phyloP scores from a whole-genome alignment of 2,888 invertebrate genomes.

The Noctua pronuba region DNA sequence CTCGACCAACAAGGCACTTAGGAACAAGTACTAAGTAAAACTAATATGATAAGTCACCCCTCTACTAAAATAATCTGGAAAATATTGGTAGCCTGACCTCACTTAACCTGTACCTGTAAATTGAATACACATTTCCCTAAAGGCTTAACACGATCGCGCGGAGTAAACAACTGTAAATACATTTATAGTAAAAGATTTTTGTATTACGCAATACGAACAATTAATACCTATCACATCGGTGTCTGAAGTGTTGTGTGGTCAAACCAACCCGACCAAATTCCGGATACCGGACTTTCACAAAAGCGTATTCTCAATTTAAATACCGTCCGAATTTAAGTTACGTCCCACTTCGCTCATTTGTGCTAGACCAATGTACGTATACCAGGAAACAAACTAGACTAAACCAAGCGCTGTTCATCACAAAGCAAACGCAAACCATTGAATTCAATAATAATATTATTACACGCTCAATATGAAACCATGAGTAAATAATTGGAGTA shows the following conservation, averaged over 20 bases:
- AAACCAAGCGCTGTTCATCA: neutral
- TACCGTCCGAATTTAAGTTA: neutral
- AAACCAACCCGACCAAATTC: neutral
- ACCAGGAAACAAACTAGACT: neutral
- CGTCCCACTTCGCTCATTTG: neutral
- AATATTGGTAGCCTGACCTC: neutral
- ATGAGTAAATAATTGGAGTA: slow-evolving; percentile 25
- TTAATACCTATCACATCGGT: neutral
- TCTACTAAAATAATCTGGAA: neutral
- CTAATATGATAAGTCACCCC: neutral
- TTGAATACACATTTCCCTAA: neutral
- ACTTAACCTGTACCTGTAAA: slow-evolving; percentile 4
- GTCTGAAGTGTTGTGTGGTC: neutral
- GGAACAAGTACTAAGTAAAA: neutral
- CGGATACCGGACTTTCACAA: neutral
- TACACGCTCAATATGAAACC: slow-evolving; percentile 9
- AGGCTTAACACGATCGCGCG: neutral
- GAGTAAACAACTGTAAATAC: neutral
- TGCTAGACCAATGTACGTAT: neutral
- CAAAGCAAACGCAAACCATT: slow-evolving; percentile 26
- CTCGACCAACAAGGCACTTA: neutral
- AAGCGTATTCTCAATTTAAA: neutral
- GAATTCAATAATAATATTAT: slow-evolving; percentile 24
- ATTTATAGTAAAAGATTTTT: neutral
- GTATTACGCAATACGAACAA: neutral